These are phyloP conservation scores for Solea solea DNA, from an alignment of 2,113 vertebrate genomes.

Conservation along the genomic window DNA sequence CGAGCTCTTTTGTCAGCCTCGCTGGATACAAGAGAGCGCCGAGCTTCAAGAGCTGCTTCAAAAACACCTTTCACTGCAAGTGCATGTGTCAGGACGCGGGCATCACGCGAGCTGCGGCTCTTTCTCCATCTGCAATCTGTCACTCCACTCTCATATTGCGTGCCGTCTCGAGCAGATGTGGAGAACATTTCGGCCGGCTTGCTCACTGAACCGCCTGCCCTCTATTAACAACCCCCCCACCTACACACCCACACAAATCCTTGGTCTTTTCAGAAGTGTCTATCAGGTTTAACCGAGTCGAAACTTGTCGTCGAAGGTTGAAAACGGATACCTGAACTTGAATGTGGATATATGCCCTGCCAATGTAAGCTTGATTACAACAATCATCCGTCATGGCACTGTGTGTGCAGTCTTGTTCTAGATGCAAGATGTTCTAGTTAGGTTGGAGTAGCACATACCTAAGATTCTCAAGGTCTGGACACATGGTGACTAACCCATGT, in stretches of 20 bases:
- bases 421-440: no score
- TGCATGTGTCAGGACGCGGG: slow-evolving; percentile 50
- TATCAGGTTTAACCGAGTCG: no score
- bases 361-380: no score
- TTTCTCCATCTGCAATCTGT: slow-evolving; percentile 50
- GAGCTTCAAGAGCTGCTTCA: slow-evolving; percentile 46
- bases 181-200: slow-evolving; percentile 38
- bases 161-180: slow-evolving; percentile 61
- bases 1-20: slow-evolving; percentile 40
- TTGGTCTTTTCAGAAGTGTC: neutral
- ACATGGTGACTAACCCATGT: no score
- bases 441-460: no score
- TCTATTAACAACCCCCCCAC: neutral
- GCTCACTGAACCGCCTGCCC: slow-evolving; percentile 7
- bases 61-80: slow-evolving; percentile 41
- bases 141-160: slow-evolving; percentile 54
- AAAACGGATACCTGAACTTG: no score
- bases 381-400: no score
- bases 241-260: neutral
- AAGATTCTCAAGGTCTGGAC: no score
- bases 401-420: no score
- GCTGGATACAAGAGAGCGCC: slow-evolving; percentile 9
- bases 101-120: slow-evolving; percentile 5
- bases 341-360: no score
- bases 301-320: no score